These are phyloP conservation scores for Raja brachyura DNA, from an alignment of 2,113 vertebrate species.

Conservation along the genomic window DNA sequence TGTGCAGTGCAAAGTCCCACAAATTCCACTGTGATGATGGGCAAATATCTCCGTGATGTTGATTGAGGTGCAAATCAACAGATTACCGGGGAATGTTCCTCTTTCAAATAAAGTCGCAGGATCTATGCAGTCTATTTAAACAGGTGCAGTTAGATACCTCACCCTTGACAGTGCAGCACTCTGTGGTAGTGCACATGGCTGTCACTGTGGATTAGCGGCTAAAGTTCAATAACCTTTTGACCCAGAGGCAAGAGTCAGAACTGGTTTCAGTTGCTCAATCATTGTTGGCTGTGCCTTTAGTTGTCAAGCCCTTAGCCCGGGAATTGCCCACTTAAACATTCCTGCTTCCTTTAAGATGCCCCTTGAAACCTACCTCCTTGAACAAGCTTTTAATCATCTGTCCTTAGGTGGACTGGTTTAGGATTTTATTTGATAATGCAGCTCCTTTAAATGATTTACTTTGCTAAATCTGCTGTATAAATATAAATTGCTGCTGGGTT, in stretches of 20 bases:
- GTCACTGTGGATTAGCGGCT: background rate
- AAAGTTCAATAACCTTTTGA: background rate
- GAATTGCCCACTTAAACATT: too few species aligned
- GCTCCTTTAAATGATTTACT: too few species aligned
- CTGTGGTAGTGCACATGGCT: background rate
- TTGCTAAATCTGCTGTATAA: too few species aligned
- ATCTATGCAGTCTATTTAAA: background rate
- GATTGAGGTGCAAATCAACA: background rate
- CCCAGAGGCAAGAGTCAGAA: background rate
- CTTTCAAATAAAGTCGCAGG: background rate
- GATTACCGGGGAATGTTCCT: background rate
- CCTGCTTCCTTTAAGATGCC: too few species aligned
- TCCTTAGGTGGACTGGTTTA: too few species aligned
- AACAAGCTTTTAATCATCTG: too few species aligned
- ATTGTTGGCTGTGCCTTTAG: too few species aligned
- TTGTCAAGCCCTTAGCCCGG: too few species aligned
- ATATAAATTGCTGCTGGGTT: too few species aligned
- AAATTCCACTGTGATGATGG: background rate
- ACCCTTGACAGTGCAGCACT: background rate
- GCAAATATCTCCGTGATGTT: background rate
- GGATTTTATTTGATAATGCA: too few species aligned
- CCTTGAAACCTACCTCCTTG: too few species aligned
- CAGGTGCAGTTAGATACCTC: background rate
- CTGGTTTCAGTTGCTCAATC: too few species aligned
- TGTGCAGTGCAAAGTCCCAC: background rate